A percentile compares a stretch with the other conserved stretches of the same genome.
phyloP scores from a whole-genome alignment of 2,113 vertebrate genomes.

The Odocoileus virginianus region DNA sequence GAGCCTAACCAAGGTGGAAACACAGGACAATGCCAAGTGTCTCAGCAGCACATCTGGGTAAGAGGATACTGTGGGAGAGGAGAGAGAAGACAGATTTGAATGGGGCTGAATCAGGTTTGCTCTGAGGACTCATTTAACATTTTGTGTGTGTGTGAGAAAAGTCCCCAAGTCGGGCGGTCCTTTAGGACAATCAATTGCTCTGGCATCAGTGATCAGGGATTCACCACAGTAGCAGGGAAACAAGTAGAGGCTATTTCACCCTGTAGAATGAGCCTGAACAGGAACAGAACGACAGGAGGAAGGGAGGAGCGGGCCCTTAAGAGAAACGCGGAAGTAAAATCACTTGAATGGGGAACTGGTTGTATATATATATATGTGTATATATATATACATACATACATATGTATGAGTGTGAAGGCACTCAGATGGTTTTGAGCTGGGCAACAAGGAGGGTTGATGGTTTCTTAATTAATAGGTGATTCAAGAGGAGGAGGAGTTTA shows the following conservation, averaged over 20 bases:
- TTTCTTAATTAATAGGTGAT: background rate
- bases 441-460: background rate
- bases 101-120: background rate
- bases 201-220: background rate
- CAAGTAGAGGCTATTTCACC: background rate
- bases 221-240: background rate
- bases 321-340: background rate
- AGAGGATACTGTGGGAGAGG: background rate
- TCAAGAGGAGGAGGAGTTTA: background rate
- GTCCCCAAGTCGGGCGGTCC: background rate
- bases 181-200: background rate
- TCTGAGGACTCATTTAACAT: background rate
- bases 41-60: background rate
- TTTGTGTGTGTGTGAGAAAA: background rate
- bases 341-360: background rate
- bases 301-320: background rate
- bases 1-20: background rate
- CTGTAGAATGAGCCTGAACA: background rate
- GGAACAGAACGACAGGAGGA: background rate
- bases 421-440: background rate
- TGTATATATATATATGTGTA: background rate
- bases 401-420: background rate
- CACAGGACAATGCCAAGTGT: background rate
- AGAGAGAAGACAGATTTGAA: background rate
- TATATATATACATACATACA: background rate